A percentile compares a stretch with the other conserved stretches of the same genome.
Evolutionary conservation across 2,888 invertebrate genomes (phyloP).

Genomic region (Stenurella melanura): DNA sequence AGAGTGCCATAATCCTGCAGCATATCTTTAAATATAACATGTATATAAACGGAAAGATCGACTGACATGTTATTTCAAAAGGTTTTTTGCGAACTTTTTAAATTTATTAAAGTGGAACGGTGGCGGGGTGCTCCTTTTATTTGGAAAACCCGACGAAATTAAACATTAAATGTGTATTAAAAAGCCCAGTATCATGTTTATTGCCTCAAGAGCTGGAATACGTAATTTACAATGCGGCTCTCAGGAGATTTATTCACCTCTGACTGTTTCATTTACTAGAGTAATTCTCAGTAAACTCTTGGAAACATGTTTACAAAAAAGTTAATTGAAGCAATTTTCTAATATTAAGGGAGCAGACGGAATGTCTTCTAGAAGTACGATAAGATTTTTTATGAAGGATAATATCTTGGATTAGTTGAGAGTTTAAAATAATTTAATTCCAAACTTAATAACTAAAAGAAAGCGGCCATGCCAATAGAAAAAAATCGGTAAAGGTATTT

Average conservation of each 20-base stretch:
- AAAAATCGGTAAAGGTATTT: no score
- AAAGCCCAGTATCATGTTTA: neutral
- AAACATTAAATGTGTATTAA: slow-evolving; percentile 11
- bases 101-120: slow-evolving; percentile 45
- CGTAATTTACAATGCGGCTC: neutral
- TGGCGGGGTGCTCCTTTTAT: neutral
- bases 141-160: neutral
- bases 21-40: slow-evolving; percentile 42
- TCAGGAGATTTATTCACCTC: neutral
- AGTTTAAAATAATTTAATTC: no score
- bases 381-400: no score
- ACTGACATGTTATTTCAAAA: slow-evolving; percentile 45
- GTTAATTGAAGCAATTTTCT: no score
- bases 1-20: slow-evolving; percentile 44
- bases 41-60: slow-evolving; percentile 44
- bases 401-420: no score
- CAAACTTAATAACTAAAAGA: no score
- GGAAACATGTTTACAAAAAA: neutral
- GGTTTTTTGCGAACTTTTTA: slow-evolving; percentile 42
- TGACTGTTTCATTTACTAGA: neutral
- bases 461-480: no score
- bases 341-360: no score
- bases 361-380: no score
- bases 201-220: neutral
- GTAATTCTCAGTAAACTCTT: neutral